phyloP scores from a whole-genome alignment of 2,888 invertebrate species.

The Euspilapteryx auroguttella region DNA sequence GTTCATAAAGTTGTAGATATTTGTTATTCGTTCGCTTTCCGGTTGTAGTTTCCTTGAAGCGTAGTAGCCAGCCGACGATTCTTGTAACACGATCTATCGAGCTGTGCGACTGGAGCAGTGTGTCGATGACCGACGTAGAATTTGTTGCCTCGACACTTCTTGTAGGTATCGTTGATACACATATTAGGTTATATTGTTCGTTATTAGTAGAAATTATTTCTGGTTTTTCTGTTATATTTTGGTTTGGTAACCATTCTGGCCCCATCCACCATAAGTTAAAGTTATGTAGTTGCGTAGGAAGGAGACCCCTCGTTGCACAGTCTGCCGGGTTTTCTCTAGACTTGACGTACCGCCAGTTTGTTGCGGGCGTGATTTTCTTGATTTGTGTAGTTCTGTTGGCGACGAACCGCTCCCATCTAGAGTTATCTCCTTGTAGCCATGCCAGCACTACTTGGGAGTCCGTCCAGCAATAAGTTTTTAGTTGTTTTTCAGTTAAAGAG shows the following conservation, averaged over 20 bases:
- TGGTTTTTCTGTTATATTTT: background rate
- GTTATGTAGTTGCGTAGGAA: constrained; percentile 6
- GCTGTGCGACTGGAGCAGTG: background rate
- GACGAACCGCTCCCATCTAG: background rate
- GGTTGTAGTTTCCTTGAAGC: no score
- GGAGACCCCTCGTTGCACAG: constrained; percentile 11
- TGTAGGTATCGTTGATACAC: no score
- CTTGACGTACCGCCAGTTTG: constrained; percentile 7
- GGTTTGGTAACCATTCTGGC: constrained; percentile 1
- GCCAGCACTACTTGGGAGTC: background rate
- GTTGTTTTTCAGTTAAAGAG: background rate
- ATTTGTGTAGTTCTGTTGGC: constrained; percentile 3
- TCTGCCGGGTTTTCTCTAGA: constrained; percentile 13
- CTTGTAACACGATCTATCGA: background rate
- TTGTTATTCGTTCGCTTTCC: background rate
- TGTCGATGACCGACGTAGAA: background rate
- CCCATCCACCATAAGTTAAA: constrained; percentile 9
- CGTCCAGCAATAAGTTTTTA: background rate
- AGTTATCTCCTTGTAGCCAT: background rate
- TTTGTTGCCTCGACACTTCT: no score
- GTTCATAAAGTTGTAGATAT: background rate
- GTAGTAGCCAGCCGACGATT: background rate
- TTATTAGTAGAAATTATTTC: background rate
- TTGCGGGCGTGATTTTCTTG: constrained; percentile 4
- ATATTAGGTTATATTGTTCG: no score